Evolutionary conservation across 2,888 invertebrate species (phyloP).

Genomic region (Polia nebulosa): DNA sequence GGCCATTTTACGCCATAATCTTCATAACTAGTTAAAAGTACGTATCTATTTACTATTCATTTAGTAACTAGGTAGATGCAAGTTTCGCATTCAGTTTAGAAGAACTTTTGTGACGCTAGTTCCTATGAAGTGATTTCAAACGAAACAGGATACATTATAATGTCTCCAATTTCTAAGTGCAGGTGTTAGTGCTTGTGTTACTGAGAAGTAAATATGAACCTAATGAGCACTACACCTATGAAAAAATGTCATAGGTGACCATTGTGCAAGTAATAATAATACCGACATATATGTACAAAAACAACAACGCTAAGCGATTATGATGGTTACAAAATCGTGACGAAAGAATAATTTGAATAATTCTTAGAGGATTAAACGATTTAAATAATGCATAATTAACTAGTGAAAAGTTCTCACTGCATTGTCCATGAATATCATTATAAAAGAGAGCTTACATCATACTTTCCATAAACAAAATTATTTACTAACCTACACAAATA

Average conservation of each 20-base stretch:
- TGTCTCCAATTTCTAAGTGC: constrained; percentile 66
- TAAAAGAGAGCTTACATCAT: constrained; percentile 1
- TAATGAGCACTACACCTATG: constrained; percentile 5
- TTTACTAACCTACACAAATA: constrained; percentile 13
- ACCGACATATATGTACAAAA: background rate
- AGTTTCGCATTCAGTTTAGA: constrained; percentile 41
- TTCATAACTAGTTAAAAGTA: too few relatives aligned
- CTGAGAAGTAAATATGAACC: constrained; percentile 43
- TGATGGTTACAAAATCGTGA: constrained; percentile 40
- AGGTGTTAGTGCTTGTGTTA: constrained; percentile 65
- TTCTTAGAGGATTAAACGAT: constrained; percentile 44
- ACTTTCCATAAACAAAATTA: constrained; percentile 3
- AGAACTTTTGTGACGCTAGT: constrained; percentile 46
- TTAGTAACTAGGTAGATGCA: background rate
- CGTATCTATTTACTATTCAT: background rate
- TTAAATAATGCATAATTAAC: constrained; percentile 50
- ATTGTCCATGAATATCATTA: constrained; percentile 19
- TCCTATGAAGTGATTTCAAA: constrained; percentile 51
- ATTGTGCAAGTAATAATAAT: background rate
- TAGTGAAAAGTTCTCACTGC: constrained; percentile 41
- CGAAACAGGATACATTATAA: constrained; percentile 51
- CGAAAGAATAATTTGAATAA: constrained; percentile 37
- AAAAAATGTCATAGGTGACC: background rate
- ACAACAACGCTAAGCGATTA: constrained; percentile 13
- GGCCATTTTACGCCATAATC: too few relatives aligned